phyloP scores from a whole-genome alignment of 2,113 vertebrate species.

The Baryphthengus martii region DNA sequence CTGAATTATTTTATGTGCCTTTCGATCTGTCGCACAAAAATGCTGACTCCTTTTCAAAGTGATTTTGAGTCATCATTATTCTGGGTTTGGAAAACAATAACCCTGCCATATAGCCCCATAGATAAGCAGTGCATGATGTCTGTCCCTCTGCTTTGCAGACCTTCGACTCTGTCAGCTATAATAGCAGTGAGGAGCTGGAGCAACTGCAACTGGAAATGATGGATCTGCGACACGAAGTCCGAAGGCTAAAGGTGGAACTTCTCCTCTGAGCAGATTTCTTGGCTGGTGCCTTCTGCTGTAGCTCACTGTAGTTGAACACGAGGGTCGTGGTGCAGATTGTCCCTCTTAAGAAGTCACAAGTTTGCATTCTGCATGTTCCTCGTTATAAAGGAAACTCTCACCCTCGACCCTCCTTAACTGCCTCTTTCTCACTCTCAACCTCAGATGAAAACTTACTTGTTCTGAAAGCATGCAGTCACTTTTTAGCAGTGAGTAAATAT shows the following conservation, averaged over 20 bases:
- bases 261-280: background rate
- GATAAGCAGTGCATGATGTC: fast-evolving
- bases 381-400: background rate
- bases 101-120: background rate
- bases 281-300: background rate
- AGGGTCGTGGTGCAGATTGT: background rate
- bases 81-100: background rate
- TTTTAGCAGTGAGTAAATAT: background rate
- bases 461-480: background rate
- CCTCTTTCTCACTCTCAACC: background rate
- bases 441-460: background rate
- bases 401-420: background rate
- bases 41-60: background rate
- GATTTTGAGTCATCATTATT: background rate
- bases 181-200: conserved; percentile 81
- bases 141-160: conserved; percentile 65
- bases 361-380: background rate
- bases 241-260: conserved; percentile 79
- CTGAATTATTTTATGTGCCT: background rate
- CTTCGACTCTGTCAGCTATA: conserved; percentile 77
- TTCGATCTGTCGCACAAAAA: background rate
- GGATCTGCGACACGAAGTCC: conserved; percentile 82
- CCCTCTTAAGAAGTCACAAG: background rate
- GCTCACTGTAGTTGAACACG: fast-evolving
- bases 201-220: conserved; percentile 82